phyloP scores from a whole-genome alignment of 2,113 vertebrate genomes.

The Cygnus buccinator region DNA sequence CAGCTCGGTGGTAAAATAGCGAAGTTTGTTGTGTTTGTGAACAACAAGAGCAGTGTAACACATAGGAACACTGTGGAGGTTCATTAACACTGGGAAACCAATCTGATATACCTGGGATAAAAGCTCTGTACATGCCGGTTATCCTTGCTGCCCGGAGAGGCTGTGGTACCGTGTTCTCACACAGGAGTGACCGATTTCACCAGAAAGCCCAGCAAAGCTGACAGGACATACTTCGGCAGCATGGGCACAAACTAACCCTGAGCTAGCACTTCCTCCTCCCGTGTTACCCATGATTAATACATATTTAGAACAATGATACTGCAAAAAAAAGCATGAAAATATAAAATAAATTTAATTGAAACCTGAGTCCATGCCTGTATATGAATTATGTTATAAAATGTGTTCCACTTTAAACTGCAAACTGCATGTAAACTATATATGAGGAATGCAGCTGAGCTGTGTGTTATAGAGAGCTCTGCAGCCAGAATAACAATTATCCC shows the following conservation, averaged over 20 bases:
- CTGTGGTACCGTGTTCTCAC: not conserved
- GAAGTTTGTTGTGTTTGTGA: constrained; percentile 19
- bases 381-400: not conserved
- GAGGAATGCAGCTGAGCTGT: not conserved
- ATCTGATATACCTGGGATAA: constrained; percentile 28
- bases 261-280: not conserved
- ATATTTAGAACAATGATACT: not conserved
- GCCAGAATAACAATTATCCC: not conserved
- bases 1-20: not conserved
- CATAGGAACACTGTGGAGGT: not conserved
- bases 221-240: not conserved
- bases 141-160: not conserved
- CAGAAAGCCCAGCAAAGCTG: not conserved
- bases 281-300: not conserved
- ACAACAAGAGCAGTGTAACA: not conserved
- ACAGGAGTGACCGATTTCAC: not conserved
- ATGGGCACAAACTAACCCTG: not conserved
- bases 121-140: not conserved
- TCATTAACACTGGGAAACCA: not conserved
- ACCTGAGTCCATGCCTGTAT: not conserved
- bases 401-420: not conserved
- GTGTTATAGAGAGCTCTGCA: not conserved
- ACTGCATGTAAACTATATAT: not conserved
- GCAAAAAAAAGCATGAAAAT: not conserved
- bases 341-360: not conserved